Conservation (phyloP, 1,140 invertebrate species). For the Lithobius niger region DNA sequence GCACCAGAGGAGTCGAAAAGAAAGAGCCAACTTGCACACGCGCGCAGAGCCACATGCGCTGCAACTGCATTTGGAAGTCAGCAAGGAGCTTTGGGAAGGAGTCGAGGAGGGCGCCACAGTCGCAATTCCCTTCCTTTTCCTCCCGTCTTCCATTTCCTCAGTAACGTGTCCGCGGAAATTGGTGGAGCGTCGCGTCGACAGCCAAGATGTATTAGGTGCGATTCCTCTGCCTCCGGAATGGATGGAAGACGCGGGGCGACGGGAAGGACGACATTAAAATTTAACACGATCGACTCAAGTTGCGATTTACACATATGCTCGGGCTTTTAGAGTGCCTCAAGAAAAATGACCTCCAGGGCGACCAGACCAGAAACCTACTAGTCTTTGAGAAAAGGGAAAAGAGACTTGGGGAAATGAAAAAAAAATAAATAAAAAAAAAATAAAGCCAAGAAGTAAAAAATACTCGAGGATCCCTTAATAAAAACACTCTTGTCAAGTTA, state of each 20-base stretch:
- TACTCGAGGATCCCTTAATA: not conserved
- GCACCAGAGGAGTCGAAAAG: too few relatives aligned
- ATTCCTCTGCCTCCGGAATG: not conserved
- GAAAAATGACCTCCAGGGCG: not conserved
- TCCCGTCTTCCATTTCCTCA: conserved; percentile 1
- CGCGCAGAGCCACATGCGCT: too few relatives aligned
- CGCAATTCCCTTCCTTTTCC: too few relatives aligned
- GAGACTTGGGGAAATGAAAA: too few relatives aligned
- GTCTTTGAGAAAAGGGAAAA: too few relatives aligned
- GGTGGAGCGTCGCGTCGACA: not conserved
- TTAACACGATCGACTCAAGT: conserved; percentile 4
- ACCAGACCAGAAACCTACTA: not conserved
- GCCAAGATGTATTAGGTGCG: conserved; percentile 2
- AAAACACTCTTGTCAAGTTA: conserved; percentile 1
- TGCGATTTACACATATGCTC: conserved; percentile 4
- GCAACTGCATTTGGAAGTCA: too few relatives aligned
- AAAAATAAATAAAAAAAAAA: too few relatives aligned
- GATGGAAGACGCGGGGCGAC: not conserved
- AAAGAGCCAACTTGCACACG: too few relatives aligned
- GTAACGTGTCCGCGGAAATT: not conserved
- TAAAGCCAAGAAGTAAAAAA: too few relatives aligned
- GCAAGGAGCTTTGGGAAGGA: too few relatives aligned
- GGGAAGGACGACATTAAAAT: conserved; percentile 1
- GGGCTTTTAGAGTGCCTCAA: not conserved
- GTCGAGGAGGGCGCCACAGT: too few relatives aligned